Percentiles rank a stretch among this genome's conserved stretches.
These are phyloP conservation scores for Taphrorychus bicolor DNA, from an alignment of 2,888 invertebrate genomes.

Conservation along the genomic window DNA sequence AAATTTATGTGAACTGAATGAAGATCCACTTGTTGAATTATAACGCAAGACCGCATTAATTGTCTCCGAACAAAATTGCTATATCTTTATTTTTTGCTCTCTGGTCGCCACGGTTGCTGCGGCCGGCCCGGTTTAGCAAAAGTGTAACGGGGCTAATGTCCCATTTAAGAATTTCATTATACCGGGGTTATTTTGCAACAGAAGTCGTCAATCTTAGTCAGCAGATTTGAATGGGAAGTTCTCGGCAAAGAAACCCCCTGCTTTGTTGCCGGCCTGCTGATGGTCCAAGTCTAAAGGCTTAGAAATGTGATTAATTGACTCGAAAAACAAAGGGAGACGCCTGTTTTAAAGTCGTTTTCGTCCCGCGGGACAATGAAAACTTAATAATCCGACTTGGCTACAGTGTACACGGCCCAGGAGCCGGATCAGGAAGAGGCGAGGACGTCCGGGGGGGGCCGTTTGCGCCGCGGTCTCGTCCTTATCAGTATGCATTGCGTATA, in stretches of 20 bases:
- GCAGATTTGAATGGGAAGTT: conserved; percentile 22
- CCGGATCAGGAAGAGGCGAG: background rate
- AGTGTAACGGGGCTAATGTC: background rate
- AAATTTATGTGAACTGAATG: no score
- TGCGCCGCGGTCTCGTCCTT: background rate
- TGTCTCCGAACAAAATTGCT: no score
- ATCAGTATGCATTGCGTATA: background rate
- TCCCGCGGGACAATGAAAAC: background rate
- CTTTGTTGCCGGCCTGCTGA: background rate
- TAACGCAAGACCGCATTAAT: no score
- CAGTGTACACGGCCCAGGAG: background rate
- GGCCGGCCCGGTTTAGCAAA: background rate
- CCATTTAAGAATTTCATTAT: background rate
- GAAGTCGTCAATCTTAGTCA: conserved; percentile 28
- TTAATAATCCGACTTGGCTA: background rate
- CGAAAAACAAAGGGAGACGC: background rate
- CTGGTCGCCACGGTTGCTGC: no score
- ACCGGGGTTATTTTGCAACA: conserved; percentile 12
- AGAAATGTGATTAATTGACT: background rate
- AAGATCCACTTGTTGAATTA: no score
- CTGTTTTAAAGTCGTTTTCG: background rate
- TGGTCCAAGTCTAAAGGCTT: background rate
- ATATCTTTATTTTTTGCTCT: no score
- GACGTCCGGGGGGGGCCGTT: background rate
- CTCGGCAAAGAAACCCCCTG: background rate